These are phyloP conservation scores for Porites rus DNA, from an alignment of 92 coral and sea anemone genomes.

Conservation along the genomic window DNA sequence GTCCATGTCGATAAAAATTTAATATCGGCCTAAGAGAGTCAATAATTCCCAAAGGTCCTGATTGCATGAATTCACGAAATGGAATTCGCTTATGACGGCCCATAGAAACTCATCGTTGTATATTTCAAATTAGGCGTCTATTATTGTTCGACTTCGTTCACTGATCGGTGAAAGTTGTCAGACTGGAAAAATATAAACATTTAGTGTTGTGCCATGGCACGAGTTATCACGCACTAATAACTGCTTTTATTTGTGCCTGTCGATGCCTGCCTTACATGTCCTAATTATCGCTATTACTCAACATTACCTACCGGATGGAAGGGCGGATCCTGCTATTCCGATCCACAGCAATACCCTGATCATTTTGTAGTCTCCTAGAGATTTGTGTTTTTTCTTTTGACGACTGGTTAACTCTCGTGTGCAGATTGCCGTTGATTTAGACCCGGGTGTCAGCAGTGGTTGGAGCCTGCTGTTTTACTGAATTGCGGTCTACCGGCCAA, in stretches of 20 bases:
- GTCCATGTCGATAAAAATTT: neutral
- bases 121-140: neutral
- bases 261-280: neutral
- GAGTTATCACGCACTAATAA: no score
- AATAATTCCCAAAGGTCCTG: neutral
- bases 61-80: neutral
- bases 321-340: neutral
- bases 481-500: constrained; percentile 4
- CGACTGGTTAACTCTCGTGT: no score
- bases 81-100: no score
- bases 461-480: constrained; percentile 11
- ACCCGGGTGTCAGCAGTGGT: no score
- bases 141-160: neutral
- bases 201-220: no score
- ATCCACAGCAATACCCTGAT: neutral
- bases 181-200: neutral
- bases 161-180: neutral
- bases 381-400: neutral
- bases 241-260: no score
- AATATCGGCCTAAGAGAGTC: neutral
- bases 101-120: neutral
- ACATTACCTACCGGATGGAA: constrained; percentile 15
- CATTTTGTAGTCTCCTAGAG: constrained; percentile 14
- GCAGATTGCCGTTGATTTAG: no score
- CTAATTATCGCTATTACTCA: neutral